Evolutionary conservation across 2,797 vertebrate genomes (phyloP).

Genomic region (Discoglossus pictus): DNA sequence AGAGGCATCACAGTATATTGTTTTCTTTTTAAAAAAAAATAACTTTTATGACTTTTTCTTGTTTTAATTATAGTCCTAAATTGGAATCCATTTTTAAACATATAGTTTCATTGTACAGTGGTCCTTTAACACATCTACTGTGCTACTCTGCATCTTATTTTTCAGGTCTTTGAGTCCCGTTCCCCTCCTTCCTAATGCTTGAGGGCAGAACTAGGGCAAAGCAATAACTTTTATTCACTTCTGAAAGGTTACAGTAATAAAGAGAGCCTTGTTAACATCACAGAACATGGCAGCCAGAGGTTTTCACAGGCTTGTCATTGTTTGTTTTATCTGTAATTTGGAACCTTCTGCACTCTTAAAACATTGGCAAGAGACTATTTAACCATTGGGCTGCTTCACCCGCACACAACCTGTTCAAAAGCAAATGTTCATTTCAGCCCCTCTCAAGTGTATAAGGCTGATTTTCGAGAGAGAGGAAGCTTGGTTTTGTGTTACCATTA

Average conservation of each 20-base stretch:
- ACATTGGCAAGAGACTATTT: constrained; percentile 79
- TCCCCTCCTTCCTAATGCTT: constrained; percentile 67
- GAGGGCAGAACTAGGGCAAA: constrained; percentile 76
- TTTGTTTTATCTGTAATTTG: constrained; percentile 84
- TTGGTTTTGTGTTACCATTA: constrained; percentile 42
- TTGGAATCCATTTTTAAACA: too few relatives aligned
- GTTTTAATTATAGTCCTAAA: too few relatives aligned
- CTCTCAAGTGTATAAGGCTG: neutral
- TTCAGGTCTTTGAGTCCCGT: constrained; percentile 62
- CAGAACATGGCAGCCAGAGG: constrained; percentile 75
- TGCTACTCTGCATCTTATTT: constrained; percentile 59
- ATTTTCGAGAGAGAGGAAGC: constrained; percentile 53
- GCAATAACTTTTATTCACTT: constrained; percentile 79
- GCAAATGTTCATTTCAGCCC: constrained; percentile 19
- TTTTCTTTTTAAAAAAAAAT: too few relatives aligned
- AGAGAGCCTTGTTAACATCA: constrained; percentile 81
- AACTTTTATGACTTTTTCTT: too few relatives aligned
- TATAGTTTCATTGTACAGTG: too few relatives aligned
- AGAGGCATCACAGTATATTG: too few relatives aligned
- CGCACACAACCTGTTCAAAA: constrained; percentile 27
- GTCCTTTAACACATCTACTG: constrained; percentile 52
- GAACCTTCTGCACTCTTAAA: constrained; percentile 83
- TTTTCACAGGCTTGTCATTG: constrained; percentile 80
- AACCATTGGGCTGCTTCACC: constrained; percentile 70
- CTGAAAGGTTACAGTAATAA: constrained; percentile 81